Evolutionary conservation across 2,113 vertebrate species (phyloP).

Genomic region (Barnardius zonarius): DNA sequence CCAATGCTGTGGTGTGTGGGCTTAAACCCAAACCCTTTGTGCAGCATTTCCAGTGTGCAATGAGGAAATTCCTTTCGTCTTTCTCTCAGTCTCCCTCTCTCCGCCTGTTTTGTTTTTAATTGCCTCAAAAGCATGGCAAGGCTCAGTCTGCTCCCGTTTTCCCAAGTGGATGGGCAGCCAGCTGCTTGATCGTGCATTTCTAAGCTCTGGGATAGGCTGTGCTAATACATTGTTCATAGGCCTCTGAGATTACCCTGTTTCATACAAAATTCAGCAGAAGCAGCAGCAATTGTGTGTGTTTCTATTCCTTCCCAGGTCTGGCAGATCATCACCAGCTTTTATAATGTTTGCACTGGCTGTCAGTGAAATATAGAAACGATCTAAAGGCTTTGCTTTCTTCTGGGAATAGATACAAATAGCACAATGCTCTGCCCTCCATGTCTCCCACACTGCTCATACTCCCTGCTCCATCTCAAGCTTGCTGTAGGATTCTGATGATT

Average conservation of each 20-base stretch:
- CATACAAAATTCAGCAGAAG: background rate
- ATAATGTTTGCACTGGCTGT: background rate
- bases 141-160: background rate
- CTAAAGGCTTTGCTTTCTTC: background rate
- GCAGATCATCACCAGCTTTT: background rate
- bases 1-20: background rate
- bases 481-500: background rate
- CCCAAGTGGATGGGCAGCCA: background rate
- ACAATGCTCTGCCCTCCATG: background rate
- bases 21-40: background rate
- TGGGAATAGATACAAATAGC: background rate
- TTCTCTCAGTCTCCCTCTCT: background rate
- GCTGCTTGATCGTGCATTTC: slow-evolving; percentile 3
- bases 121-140: background rate
- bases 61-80: background rate
- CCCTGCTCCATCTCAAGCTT: background rate
- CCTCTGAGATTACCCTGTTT: background rate
- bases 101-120: background rate
- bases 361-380: background rate
- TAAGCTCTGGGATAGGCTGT: background rate
- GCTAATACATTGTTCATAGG: background rate
- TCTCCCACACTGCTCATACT: background rate
- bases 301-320: background rate
- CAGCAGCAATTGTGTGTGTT: background rate
- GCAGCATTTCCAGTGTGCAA: background rate